These are phyloP conservation scores for Cinclus cinclus DNA, from an alignment of 2,113 vertebrate genomes.

Conservation along the genomic window DNA sequence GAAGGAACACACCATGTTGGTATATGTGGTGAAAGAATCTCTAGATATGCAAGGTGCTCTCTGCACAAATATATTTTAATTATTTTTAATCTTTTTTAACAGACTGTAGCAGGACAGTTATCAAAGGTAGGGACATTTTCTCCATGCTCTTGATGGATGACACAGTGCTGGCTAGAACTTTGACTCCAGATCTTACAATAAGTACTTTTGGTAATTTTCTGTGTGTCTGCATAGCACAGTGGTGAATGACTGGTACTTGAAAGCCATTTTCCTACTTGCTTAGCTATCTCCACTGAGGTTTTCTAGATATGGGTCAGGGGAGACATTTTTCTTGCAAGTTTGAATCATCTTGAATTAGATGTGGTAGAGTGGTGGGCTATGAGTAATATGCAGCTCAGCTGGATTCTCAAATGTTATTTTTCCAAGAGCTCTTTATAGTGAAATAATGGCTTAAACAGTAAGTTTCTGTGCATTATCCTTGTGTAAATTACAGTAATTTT, in stretches of 20 bases:
- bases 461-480: not conserved
- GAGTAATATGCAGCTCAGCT: not conserved
- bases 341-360: not conserved
- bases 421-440: not conserved
- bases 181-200: not conserved
- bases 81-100: not conserved
- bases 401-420: not conserved
- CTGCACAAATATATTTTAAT: not conserved
- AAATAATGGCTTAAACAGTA: not conserved
- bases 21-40: not conserved
- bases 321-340: not conserved
- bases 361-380: no score
- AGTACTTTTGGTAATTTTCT: not conserved
- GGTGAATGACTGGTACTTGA: not conserved
- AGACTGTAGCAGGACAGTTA: not conserved
- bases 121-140: not conserved
- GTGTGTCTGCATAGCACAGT: not conserved
- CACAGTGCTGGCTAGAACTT: not conserved
- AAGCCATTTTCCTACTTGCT: not conserved
- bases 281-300: not conserved
- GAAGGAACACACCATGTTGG: not conserved
- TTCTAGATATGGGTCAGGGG: not conserved
- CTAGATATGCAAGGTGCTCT: not conserved
- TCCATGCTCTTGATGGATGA: not conserved
- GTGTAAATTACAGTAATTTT: not conserved